Conservation (phyloP, 2,888 invertebrate genomes). For the Dione vanillae region DNA sequence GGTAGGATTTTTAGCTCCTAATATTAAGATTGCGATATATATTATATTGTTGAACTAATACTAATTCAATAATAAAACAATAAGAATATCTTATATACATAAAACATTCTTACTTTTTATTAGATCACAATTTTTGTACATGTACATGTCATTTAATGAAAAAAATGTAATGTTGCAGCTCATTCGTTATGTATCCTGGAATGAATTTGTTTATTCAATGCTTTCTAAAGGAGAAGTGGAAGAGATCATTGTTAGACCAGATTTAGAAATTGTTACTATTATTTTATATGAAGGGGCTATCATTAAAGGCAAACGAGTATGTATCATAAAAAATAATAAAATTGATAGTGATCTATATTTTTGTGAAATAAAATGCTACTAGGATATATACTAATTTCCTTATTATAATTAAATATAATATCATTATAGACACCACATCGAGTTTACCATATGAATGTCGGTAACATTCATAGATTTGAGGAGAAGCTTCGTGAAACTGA, state of each 20-base stretch:
- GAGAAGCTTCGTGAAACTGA: constrained; percentile 95
- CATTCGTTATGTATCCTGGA: constrained; percentile 95
- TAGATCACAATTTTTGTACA: too few species aligned
- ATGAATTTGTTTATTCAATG: constrained; percentile 98
- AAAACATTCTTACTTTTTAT: too few species aligned
- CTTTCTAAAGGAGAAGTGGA: constrained; percentile 97
- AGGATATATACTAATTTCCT: too few species aligned
- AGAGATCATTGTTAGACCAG: constrained; percentile 92
- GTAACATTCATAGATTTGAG: constrained; percentile 93
- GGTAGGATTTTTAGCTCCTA: constrained; percentile 74
- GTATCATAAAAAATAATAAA: constrained; percentile 17
- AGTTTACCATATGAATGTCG: constrained; percentile 93
- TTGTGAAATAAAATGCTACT: too few species aligned
- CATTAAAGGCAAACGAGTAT: constrained; percentile 90
- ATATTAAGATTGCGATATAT: too few species aligned
- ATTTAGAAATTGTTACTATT: constrained; percentile 93
- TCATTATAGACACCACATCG: constrained; percentile 83
- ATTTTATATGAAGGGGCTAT: constrained; percentile 93
- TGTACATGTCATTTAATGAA: not conserved
- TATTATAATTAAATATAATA: not conserved
- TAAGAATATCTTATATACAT: too few species aligned
- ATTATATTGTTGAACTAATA: too few species aligned
- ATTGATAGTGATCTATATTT: too few species aligned
- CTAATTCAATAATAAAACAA: too few species aligned
- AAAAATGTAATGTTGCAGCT: constrained; percentile 66